These are phyloP conservation scores for Diadema setosum DNA, from an alignment of 35 echinoderm and acorn worm genomes.

Conservation along the genomic window DNA sequence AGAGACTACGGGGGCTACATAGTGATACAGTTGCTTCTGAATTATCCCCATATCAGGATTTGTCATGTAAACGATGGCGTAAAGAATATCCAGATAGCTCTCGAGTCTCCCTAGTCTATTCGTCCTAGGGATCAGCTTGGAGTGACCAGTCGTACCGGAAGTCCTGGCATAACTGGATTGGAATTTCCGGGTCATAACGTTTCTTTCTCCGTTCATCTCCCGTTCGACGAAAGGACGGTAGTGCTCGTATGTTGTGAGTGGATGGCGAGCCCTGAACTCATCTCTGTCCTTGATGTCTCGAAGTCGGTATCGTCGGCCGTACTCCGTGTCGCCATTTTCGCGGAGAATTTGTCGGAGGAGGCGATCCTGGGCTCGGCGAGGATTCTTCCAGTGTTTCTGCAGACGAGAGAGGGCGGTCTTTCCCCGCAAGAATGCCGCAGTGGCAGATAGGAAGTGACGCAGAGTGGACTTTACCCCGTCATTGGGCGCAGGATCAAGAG, in stretches of 20 bases:
- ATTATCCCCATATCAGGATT: neutral
- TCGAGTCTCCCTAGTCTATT: neutral
- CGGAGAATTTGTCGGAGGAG: constrained; percentile 19
- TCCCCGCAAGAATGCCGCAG: too few relatives aligned
- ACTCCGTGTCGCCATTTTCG: constrained; percentile 55
- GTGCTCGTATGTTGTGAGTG: constrained; percentile 58
- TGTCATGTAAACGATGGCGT: neutral
- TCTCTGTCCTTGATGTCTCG: neutral
- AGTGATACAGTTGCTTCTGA: neutral
- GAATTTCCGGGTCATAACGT: constrained; percentile 27
- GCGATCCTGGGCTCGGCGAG: constrained; percentile 45
- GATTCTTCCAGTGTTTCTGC: too few relatives aligned
- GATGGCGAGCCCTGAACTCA: constrained; percentile 54
- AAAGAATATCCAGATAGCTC: too few relatives aligned
- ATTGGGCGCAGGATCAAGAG: too few relatives aligned
- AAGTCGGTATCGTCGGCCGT: constrained; percentile 22
- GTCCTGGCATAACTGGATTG: neutral
- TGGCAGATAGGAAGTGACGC: too few relatives aligned
- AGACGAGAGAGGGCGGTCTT: too few relatives aligned
- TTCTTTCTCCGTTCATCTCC: constrained; percentile 47
- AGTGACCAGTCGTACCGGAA: constrained; percentile 57
- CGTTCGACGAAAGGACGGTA: constrained; percentile 38
- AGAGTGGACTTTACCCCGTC: too few relatives aligned
- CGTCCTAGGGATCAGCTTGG: constrained; percentile 23
- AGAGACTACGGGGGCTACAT: neutral